phyloP scores from a whole-genome alignment of 2,797 vertebrate genomes.

The Lagodon rhomboides region DNA sequence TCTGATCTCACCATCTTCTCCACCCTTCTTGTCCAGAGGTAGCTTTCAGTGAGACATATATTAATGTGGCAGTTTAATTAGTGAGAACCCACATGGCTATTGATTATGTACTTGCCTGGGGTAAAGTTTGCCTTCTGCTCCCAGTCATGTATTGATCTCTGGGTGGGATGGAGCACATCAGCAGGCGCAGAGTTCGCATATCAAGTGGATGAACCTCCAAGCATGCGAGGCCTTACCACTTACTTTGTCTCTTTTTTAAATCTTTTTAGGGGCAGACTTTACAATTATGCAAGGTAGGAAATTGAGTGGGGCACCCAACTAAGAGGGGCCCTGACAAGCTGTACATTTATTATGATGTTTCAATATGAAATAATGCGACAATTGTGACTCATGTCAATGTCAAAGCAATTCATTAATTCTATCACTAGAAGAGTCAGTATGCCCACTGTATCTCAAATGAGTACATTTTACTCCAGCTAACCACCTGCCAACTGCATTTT shows the following conservation, averaged over 20 bases:
- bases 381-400: not conserved
- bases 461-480: not conserved
- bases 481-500: not conserved
- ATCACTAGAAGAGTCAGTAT: not conserved
- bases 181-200: slow-evolving; percentile 73
- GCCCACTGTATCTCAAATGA: not conserved
- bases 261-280: not conserved
- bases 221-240: slow-evolving; percentile 1
- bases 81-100: slow-evolving; percentile 77
- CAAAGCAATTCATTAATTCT: not conserved
- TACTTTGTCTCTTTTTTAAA: slow-evolving; percentile 10
- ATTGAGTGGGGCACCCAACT: not conserved
- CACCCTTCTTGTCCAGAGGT: slow-evolving; percentile 52
- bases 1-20: slow-evolving; percentile 46
- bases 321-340: not conserved
- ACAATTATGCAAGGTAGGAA: not conserved
- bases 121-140: slow-evolving; percentile 85
- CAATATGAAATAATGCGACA: not conserved
- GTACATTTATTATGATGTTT: not conserved
- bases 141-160: slow-evolving; percentile 83
- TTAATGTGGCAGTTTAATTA: slow-evolving; percentile 86
- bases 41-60: slow-evolving; percentile 77
- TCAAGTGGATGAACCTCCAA: slow-evolving; percentile 66
- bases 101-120: slow-evolving; percentile 83
- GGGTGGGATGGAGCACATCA: slow-evolving; percentile 62